phyloP scores from a whole-genome alignment of 2,888 invertebrate genomes.

The Falcaria lacertinaria region DNA sequence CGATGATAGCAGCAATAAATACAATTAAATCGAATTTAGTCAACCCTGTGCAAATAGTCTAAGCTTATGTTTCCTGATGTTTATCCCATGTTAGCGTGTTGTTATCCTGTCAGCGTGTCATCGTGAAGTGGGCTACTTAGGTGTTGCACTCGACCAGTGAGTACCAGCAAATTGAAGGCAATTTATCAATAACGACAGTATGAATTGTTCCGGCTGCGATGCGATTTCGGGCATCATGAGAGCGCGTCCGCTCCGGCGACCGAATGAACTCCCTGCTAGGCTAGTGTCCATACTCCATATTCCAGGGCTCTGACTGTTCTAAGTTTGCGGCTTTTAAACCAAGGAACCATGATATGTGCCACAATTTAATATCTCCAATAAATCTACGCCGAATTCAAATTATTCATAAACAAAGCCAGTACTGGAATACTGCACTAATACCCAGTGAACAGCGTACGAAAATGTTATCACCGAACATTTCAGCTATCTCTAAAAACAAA shows the following conservation, averaged over 20 bases:
- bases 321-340: too few species aligned
- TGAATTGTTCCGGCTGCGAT: conserved; percentile 69
- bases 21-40: not conserved
- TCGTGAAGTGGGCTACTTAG: conserved; percentile 45
- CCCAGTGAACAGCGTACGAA: not conserved
- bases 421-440: too few species aligned
- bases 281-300: too few species aligned
- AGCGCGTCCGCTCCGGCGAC: conserved; percentile 13
- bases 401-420: too few species aligned
- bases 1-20: too few species aligned
- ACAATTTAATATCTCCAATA: too few species aligned
- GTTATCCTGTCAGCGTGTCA: conserved; percentile 15
- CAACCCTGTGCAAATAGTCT: not conserved
- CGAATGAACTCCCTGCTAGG: not conserved
- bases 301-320: too few species aligned
- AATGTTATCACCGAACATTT: not conserved
- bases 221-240: conserved; percentile 60
- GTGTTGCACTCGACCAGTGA: conserved; percentile 41
- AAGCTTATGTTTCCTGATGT: not conserved
- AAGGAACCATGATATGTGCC: too few species aligned
- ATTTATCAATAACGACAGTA: conserved; percentile 77
- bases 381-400: too few species aligned
- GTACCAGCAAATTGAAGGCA: conserved; percentile 61
- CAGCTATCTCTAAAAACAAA: not conserved
- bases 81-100: not conserved